Base-by-base conservation (phyloP, 1,140 invertebrate genomes). In the Argopecten irradians region DNA sequence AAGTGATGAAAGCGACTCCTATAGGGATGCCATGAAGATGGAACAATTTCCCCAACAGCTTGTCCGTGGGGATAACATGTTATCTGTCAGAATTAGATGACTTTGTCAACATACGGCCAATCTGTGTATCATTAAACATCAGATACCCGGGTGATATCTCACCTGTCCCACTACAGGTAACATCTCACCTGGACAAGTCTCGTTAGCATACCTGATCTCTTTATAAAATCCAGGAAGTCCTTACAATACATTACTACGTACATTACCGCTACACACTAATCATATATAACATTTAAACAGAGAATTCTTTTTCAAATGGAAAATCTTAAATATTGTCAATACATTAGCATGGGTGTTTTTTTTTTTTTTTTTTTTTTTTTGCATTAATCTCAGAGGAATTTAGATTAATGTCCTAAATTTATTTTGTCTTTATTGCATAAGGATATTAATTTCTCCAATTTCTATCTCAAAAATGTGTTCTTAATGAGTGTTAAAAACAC, bases 101-200 rank as follows among this genome's bases (percentile, higher is more conserved):
- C 55, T 71, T 71, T 71, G 55, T 71, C n/a, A 71, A 71, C 55
- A 71, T 16, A n/a, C 5, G 55, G 55, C n/a, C 55, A 71, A 71
- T 71, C 55, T 71, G 55, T 71, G 55, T 71, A 71, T 71, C 55
- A 71, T 71, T 71, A 71, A 71, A 71, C 28, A n/a, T 28, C 55
- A 71, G 55, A 71, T 71, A 71, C 55, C 55, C 28, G n/a, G 55
- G 55, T 71, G 55, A 71, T 71, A 71, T 71, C 55, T 71, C 55
- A 71, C 55, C 55, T 71, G 55, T 71, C 55, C n/a, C 28, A 71
- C 19, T 28, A n/a, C 55, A 8, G 22, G 55, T 71, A 71, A 71
- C 19, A 46, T 19, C 43, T 46, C 55, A 71, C 55, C 55, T 71
- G 55, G n/a, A 28, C n/a, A 71, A 28, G 55, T 28, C 55, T 71